phyloP scores from a whole-genome alignment of 2,888 invertebrate genomes.

The Cosmorhoe ocellata region DNA sequence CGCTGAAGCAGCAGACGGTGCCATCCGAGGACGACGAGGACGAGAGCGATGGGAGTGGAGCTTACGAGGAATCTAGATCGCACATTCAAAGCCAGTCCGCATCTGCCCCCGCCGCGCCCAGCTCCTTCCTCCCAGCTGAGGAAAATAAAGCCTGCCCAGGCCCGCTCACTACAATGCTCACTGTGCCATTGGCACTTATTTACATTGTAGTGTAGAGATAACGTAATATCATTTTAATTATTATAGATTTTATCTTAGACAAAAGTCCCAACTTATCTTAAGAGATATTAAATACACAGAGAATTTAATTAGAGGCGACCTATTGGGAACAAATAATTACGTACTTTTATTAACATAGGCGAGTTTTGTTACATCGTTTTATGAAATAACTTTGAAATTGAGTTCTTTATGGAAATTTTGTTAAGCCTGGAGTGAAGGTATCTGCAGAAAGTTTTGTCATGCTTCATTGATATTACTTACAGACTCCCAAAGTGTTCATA shows the following conservation, averaged over 20 bases:
- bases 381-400: constrained; percentile 29
- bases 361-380: constrained; percentile 28
- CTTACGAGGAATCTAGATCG: constrained; percentile 56
- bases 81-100: constrained; percentile 48
- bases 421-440: constrained; percentile 19
- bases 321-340: constrained; percentile 62
- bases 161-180: constrained; percentile 19
- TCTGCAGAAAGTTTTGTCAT: constrained; percentile 16
- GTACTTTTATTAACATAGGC: constrained; percentile 35
- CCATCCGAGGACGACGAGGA: constrained; percentile 76
- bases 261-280: constrained; percentile 34
- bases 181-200: constrained; percentile 32
- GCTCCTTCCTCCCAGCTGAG: constrained; percentile 65
- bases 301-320: constrained; percentile 58
- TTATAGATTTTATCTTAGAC: constrained; percentile 22
- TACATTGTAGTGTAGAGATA: constrained; percentile 41
- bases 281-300: constrained; percentile 46
- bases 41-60: constrained; percentile 69
- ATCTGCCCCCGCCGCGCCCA: constrained; percentile 69
- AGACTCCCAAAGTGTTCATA: constrained; percentile 37
- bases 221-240: constrained; percentile 22
- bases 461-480: constrained; percentile 19
- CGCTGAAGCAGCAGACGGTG: constrained; percentile 64
- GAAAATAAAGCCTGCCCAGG: constrained; percentile 54
- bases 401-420: constrained; percentile 36